Percentiles rank a stretch among this genome's conserved stretches.
These are phyloP conservation scores for Silvanus unidentatus DNA, from an alignment of 2,888 invertebrate species.

Conservation along the genomic window DNA sequence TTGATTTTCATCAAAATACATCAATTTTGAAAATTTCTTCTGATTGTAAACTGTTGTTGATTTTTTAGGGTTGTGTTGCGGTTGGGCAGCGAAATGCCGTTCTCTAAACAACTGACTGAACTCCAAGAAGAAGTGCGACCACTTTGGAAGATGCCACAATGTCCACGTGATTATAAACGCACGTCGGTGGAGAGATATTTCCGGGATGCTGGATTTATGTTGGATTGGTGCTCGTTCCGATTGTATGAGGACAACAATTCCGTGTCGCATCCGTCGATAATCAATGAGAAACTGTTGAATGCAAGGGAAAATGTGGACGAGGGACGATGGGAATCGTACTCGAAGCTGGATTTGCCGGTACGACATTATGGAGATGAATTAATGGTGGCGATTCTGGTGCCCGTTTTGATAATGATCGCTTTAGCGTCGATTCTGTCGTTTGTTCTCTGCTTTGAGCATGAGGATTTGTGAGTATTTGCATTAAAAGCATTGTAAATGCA, in stretches of 20 bases:
- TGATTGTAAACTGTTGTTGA: constrained; percentile 2
- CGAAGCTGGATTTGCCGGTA: constrained; percentile 56
- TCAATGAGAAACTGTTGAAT: constrained; percentile 40
- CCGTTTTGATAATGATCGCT: constrained; percentile 61
- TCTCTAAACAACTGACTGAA: constrained; percentile 63
- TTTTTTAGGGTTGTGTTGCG: constrained; percentile 66
- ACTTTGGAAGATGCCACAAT: constrained; percentile 68
- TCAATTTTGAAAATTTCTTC: constrained; percentile 13
- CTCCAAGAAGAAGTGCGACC: constrained; percentile 78
- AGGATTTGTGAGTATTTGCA: constrained; percentile 71
- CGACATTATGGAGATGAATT: constrained; percentile 66
- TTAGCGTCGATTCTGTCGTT: constrained; percentile 63
- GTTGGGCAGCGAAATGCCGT: constrained; percentile 68
- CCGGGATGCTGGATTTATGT: constrained; percentile 66
- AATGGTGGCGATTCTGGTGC: constrained; percentile 63
- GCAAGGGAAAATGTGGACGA: constrained; percentile 18
- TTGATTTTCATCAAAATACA: background rate
- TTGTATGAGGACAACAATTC: constrained; percentile 52
- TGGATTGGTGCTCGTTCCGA: constrained; percentile 88
- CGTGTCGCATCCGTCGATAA: constrained; percentile 38
- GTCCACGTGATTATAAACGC: constrained; percentile 76
- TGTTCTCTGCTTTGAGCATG: constrained; percentile 70
- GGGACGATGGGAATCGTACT: constrained; percentile 59
- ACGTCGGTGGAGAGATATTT: constrained; percentile 81
- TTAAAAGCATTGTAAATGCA: too few species aligned